Evolutionary conservation across 2,113 vertebrate species (phyloP), one percentile per base, ranked within the genome.

Genomic region (Plectropomus leopardus): DNA sequence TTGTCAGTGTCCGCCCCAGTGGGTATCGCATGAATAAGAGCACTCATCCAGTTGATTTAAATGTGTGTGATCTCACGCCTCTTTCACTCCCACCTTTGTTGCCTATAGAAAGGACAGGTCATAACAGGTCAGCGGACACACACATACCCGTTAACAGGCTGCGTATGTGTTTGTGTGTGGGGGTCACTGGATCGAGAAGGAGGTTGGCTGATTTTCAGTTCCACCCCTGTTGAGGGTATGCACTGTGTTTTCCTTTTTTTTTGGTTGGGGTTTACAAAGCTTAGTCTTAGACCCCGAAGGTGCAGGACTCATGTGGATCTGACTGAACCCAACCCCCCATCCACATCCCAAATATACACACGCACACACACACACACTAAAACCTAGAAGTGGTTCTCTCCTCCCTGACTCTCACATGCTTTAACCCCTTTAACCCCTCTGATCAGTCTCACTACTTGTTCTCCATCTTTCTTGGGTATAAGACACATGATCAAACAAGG

Each of bases 11-110:
- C 58, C 17, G 11, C 26, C 79, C 82, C 74, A n/a, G 72, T 78
- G 86, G 84, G 83, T 77, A 67, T 89, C 73, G 40, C 70, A 59
- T 90, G 82, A 92, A 95, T 93, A 86, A 91, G 91, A 92, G 86
- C 92, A 93, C 87, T 90, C 92, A 86, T 74, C 86, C 90, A 87
- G 82, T 91, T 93, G 82, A 94, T 95, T 93, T 92, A 91, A 93
- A 92, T 90, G 78, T 89, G 90, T 88, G 90, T 94, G 94, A 94
- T 93, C 93, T 93, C 91, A 92, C 91, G 82, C 90, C 86, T 93
- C 84, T 90, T 90, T 92, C 90, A 91, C 83, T 90, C 79, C 76
- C 87, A 88, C 80, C 90, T 91, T 93, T 94, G 93, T 94, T 92
- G 78, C 44, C 45, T 76, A 85, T 77, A 91, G 89, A 95, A 93